Base-by-base conservation (phyloP, 2,888 invertebrate species). In the Arctia plantaginis region DNA sequence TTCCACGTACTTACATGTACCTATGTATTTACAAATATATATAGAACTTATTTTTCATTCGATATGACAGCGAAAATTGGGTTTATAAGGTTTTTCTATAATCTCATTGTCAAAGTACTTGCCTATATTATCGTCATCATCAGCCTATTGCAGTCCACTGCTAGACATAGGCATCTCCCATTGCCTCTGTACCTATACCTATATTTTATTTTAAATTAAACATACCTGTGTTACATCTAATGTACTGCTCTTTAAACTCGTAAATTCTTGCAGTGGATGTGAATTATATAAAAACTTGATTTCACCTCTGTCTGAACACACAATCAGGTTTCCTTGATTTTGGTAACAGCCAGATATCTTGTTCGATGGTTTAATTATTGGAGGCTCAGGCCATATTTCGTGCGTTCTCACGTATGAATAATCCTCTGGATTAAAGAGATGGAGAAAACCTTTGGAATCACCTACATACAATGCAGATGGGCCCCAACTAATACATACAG, bases 201-300 rank as follows among this genome's bases (percentile, higher is more conserved):
- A 6, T 35, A 35, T 35, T 35, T 35, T 35, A 44, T 27, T 4
- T 62, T 39, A 27, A 51, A 65, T 35, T 30, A 47, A 55, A 76
- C 72, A 81, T 89, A 96, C 96, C 93, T 94, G 93, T 75, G 95
- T 96, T 55, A 95, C 92, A 84, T 94, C 94, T 82, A 90, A 88
- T 72, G 94, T 94, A 72, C 88, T 90, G 64, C 93, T 93, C 77
- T 86, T 88, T 8, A 95, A 82, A 78, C 85, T 90, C 39, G 90
- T 86, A 82, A 93, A 95, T 78, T 93, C 91, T 76, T 92, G 89
- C 59, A 94, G 94, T 27, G 96, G 96, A 82, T 89, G 88, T 71
- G 92, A 92, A 78, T 95, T 95, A 79, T 95, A 94, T 82, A 95
- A 86, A 81, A 95, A 94, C 76, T 94, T 94, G 2, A 96, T 93